Base-by-base conservation (phyloP, 2,888 invertebrate species). In the Zaprionus obscuricornis region DNA sequence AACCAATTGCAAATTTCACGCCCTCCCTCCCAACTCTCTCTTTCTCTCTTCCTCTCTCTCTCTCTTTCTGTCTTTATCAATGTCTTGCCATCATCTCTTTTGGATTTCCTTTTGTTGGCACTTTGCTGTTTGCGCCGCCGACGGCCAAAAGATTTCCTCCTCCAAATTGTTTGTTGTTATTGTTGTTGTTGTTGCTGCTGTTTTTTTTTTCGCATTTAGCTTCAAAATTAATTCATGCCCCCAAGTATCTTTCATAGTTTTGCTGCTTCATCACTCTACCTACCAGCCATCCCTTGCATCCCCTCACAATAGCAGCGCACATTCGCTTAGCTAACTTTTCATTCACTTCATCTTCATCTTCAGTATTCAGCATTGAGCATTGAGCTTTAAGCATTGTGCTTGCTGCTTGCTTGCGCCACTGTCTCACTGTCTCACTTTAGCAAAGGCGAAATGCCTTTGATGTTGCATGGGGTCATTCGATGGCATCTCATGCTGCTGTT, bases 151-250 rank as follows among this genome's bases (percentile, higher is more conserved):
- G 55, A 54, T 66, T 68, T 68, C n/a, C n/a, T n/a, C n/a, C 62
- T 37, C 46, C 52, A 62, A 63, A 72, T 72, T 71, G 71, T 54
- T 70, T 58, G 62, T 64, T 36, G 20, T 36, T 18, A 63, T 57
- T 60, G 50, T 20, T 67, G 36, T 42, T 42, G 55, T 49, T n/a
- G n/a, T n/a, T n/a, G n/a, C n/a, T n/a, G n/a, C n/a, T n/a, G n/a
- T n/a, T n/a, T n/a, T n/a, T n/a, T n/a, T n/a, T n/a, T 36, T 71
- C 47, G 57, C 62, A 66, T 71, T 70, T 62, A 62, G 67, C 57
- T 55, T 66, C 54, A 66, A n/a, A 66, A 72, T 72, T 72, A 70
- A 72, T 70, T 70, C 62, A 50, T 66, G 62, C 43, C 67, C 69
- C 10, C 66, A 39, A 67, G 69, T 40, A 47, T 68, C 33, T 56